phyloP scores from a whole-genome alignment of 2,888 invertebrate genomes.

The Rhaphigaster nebulosa region DNA sequence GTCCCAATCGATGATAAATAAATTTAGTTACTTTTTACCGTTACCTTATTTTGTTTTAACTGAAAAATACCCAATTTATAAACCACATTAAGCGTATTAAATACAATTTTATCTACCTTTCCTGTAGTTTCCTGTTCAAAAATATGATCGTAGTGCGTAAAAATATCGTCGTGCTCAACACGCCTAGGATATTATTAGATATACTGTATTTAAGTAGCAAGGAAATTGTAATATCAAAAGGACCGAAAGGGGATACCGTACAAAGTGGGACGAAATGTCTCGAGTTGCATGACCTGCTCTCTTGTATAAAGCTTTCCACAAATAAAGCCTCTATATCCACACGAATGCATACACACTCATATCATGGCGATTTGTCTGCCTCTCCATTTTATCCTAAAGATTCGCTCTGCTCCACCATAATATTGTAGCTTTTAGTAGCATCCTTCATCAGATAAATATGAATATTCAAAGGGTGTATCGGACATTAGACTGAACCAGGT shows the following conservation, averaged over 20 bases:
- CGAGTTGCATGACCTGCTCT: not conserved
- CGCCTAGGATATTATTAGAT: not conserved
- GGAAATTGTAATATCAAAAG: not conserved
- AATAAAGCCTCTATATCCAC: constrained; percentile 45
- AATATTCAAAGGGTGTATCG: not conserved
- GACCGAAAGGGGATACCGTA: not conserved
- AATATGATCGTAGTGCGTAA: no score
- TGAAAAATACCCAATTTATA: no score
- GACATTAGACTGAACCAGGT: not conserved
- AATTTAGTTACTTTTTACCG: no score
- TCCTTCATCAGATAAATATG: not conserved
- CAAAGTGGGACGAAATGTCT: constrained; percentile 12
- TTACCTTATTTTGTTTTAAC: no score
- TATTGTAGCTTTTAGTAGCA: not conserved
- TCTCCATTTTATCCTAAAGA: not conserved
- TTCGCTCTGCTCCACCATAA: not conserved
- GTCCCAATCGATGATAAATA: no score
- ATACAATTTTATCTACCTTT: no score
- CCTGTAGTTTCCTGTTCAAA: no score
- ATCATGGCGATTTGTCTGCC: not conserved
- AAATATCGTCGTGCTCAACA: not conserved
- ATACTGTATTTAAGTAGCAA: not conserved
- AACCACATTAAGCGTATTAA: no score
- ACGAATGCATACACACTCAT: not conserved
- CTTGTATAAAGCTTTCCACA: constrained; percentile 27